Evolutionary conservation across 2,113 vertebrate genomes (phyloP).

Genomic region (Nothobranchius furzeri): DNA sequence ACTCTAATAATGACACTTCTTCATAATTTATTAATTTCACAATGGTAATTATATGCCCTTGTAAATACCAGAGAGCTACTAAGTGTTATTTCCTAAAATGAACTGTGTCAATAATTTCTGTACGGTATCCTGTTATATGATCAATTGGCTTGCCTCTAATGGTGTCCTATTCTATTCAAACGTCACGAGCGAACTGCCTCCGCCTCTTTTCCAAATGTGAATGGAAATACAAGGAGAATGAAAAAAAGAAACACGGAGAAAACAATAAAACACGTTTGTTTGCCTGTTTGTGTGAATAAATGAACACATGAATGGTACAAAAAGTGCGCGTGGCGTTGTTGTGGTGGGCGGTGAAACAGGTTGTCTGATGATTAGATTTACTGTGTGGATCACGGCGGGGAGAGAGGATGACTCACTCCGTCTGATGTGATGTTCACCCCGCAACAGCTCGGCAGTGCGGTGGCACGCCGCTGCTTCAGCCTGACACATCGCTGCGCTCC

Average conservation of each 20-base stretch:
- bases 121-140: not conserved
- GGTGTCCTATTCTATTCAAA: conserved; percentile 43
- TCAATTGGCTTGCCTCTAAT: not conserved
- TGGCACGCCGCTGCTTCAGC: conserved; percentile 53
- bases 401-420: conserved; percentile 78
- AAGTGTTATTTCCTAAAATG: too few species aligned
- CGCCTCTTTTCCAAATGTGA: conserved; percentile 24
- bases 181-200: conserved; percentile 48
- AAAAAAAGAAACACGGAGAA: conserved; percentile 4
- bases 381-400: conserved; percentile 59
- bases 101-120: too few species aligned
- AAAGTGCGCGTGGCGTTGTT: not conserved
- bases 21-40: too few species aligned
- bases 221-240: conserved; percentile 27
- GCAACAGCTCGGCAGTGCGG: conserved; percentile 73
- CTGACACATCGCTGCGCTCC: conserved; percentile 28
- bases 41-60: too few species aligned
- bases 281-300: not conserved
- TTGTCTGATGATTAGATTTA: conserved; percentile 71
- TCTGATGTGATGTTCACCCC: conserved; percentile 73
- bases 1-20: too few species aligned
- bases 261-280: conserved; percentile 6
- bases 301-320: too few species aligned
- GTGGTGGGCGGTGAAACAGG: conserved; percentile 51
- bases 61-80: too few species aligned